phyloP scores from a whole-genome alignment of 2,113 vertebrate genomes.

The Petrocephalus zakoni region DNA sequence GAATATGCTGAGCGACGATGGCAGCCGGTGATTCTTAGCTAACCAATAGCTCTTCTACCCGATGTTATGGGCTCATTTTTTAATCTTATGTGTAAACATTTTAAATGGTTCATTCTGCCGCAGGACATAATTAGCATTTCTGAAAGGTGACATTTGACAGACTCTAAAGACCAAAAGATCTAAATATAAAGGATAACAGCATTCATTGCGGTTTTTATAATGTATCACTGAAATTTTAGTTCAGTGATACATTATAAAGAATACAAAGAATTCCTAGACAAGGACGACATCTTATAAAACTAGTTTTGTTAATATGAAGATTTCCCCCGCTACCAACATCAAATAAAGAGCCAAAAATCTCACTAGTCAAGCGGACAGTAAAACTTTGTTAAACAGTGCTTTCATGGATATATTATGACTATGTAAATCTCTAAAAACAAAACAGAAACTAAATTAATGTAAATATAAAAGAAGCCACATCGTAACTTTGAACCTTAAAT shows the following conservation, averaged over 20 bases:
- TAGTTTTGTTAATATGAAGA: background rate
- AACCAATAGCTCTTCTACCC: background rate
- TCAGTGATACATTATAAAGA: background rate
- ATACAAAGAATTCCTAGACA: background rate
- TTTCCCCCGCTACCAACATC: background rate
- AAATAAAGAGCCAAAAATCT: background rate
- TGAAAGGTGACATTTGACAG: background rate
- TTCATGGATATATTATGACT: no score
- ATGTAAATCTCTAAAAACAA: no score
- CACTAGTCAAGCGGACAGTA: background rate
- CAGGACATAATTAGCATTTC: background rate
- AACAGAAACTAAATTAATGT: background rate
- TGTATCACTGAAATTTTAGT: no score
- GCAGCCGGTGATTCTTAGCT: background rate
- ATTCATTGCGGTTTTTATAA: no score
- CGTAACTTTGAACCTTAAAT: background rate
- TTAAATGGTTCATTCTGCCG: background rate
- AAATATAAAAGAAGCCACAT: background rate
- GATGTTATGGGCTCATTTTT: background rate
- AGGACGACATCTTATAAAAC: background rate
- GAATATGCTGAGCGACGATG: background rate
- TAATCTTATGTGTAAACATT: background rate
- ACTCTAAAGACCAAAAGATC: background rate
- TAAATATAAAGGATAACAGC: background rate
- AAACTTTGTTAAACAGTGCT: background rate